A percentile compares a stretch with the other conserved stretches of the same genome.
Conservation (phyloP, 2,888 invertebrate genomes). For the Morinoia aosen region DNA sequence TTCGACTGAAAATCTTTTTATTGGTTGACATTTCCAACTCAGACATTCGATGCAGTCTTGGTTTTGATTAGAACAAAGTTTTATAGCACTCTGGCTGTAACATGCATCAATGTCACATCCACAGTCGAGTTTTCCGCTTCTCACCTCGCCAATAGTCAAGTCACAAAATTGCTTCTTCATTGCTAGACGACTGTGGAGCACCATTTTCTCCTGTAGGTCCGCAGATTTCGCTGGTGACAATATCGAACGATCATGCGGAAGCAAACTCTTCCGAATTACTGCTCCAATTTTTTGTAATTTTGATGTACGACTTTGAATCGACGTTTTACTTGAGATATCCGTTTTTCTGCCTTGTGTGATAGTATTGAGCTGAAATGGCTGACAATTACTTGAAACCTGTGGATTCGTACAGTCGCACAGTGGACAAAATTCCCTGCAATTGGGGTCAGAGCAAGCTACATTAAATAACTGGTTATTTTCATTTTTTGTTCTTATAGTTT, state of each 20-base stretch:
- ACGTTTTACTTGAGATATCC: not conserved
- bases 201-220: not conserved
- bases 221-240: not conserved
- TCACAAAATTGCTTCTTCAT: slow-evolving; percentile 28
- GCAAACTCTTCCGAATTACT: not conserved
- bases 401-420: not conserved
- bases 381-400: not conserved
- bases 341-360: not conserved
- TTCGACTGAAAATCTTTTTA: not conserved
- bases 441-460: not conserved
- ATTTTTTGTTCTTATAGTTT: not conserved
- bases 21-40: not conserved
- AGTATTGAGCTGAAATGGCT: not conserved
- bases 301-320: not conserved
- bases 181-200: not conserved
- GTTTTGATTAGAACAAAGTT: not conserved
- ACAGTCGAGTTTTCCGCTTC: not conserved
- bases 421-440: slow-evolving; percentile 5
- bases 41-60: not conserved
- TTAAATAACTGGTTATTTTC: not conserved
- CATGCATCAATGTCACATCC: slow-evolving; percentile 32
- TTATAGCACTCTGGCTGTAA: not conserved
- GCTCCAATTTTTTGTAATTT: slow-evolving; percentile 40
- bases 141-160: slow-evolving; percentile 34
- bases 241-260: not conserved